Base-by-base conservation (phyloP, 2,113 vertebrate genomes). In the Pongo pygmaeus region DNA sequence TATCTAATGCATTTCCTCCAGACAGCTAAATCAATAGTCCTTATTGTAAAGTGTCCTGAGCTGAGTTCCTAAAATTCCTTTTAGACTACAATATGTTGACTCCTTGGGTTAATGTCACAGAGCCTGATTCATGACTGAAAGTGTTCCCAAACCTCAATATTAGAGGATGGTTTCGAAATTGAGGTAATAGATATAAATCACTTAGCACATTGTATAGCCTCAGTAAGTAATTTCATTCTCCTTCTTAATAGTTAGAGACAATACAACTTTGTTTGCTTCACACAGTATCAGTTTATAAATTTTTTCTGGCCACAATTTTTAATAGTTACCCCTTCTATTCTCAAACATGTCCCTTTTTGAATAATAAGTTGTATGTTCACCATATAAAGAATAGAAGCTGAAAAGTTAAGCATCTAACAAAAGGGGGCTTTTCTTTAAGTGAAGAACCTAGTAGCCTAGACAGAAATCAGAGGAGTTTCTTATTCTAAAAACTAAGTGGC, bases 51-150 rank as follows among this genome's bases (percentile, higher is more conserved):
- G 18, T 77, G 30, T 69, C 55, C 84, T 72, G 32, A 48, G 30
- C 64, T 3, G 9, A 89, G 69, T 93, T 93, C 35, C 78, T 91
- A 88, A 96, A 97, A 96, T 91, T 97, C 74, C 86, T 94, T 74
- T 86, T 75, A 77, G 32, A 75, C 12, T 83, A 77, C 16, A 52
- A 38, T 17, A 86, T 75, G 40, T 64, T 93, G 86, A 61, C 11
- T 79, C 52, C 79, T 87, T 46, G 35, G 17, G 14, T 64, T 83
- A 57, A 86, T 83, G 78, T 86, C 84, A 74, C 59, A 89, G 85
- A 77, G 48, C 50, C 40, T 77, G 46, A 96, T 67, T 89, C 30
- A 59, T 3, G 46, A 38, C 13, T 67, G 50, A 95, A 89, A 78
- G n/a, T 43, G 32, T 75, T 22, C 3, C 9, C 70, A 77, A 6